A percentile compares a stretch with the other conserved stretches of the same genome.
Conservation (phyloP, 2,797 vertebrate genomes). For the Ceryle rudis region DNA sequence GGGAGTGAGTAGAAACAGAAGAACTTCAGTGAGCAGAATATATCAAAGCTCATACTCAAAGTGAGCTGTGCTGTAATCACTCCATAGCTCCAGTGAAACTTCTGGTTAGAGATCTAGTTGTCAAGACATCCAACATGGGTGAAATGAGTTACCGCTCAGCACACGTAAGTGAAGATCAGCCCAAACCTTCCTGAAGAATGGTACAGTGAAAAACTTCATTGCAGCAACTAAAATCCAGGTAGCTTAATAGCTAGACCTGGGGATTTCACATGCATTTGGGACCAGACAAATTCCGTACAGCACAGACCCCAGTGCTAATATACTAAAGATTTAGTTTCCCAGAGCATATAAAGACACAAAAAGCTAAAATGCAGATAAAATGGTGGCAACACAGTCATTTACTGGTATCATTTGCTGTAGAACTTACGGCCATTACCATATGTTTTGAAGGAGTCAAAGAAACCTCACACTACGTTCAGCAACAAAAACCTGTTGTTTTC, state of each 20-base stretch:
- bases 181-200: neutral
- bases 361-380: neutral
- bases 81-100: neutral
- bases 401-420: neutral
- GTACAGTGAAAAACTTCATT: neutral
- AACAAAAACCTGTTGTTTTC: constrained; percentile 67
- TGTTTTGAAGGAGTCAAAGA: constrained; percentile 69
- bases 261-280: neutral
- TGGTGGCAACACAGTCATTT: neutral
- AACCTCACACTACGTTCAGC: constrained; percentile 51
- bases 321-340: neutral
- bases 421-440: neutral
- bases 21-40: neutral
- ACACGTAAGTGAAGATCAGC: neutral
- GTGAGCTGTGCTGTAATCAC: neutral
- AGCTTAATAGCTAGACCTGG: neutral
- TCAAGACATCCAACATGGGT: accelerated
- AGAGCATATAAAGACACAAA: neutral
- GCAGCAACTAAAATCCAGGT: neutral
- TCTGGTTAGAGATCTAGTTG: neutral
- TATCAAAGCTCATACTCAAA: neutral
- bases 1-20: neutral
- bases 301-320: neutral
- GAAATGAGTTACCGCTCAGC: neutral
- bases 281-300: neutral